Conservation (phyloP, 1,140 invertebrate genomes). For the Drepana arcuata region DNA sequence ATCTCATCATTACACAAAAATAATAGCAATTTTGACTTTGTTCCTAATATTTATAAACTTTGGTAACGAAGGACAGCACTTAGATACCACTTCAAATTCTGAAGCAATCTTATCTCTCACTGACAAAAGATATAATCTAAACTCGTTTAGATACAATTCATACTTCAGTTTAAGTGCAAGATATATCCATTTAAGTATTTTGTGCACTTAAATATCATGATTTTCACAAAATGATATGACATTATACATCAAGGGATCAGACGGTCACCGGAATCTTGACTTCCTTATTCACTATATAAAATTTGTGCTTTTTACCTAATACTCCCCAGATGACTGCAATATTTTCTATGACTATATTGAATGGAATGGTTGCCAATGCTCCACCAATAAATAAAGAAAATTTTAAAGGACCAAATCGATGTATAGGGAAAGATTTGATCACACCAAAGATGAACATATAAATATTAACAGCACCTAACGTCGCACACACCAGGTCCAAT, state of each 20-base stretch:
- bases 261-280: constrained; percentile 75
- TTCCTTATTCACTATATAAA: constrained; percentile 96
- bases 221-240: constrained; percentile 22
- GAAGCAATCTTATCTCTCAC: constrained; percentile 3
- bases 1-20: constrained; percentile 4
- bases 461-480: constrained; percentile 92
- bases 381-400: constrained; percentile 87
- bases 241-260: constrained; percentile 27
- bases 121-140: too few relatives aligned
- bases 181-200: constrained; percentile 37
- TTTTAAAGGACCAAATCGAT: constrained; percentile 85
- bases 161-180: constrained; percentile 19
- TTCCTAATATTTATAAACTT: constrained; percentile 16
- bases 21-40: constrained; percentile 10
- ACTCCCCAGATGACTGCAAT: constrained; percentile 94
- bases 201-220: too few relatives aligned
- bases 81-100: constrained; percentile 2
- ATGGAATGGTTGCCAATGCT: constrained; percentile 90
- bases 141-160: too few relatives aligned
- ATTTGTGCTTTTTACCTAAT: constrained; percentile 93
- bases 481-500: constrained; percentile 89
- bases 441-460: constrained; percentile 98
- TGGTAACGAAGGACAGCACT: constrained; percentile 24
- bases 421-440: constrained; percentile 93
- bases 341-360: constrained; percentile 95